Evolutionary conservation across 2,797 vertebrate species (phyloP), one percentile per base, ranked within the genome.

Genomic region (Typhlichthys subterraneus): DNA sequence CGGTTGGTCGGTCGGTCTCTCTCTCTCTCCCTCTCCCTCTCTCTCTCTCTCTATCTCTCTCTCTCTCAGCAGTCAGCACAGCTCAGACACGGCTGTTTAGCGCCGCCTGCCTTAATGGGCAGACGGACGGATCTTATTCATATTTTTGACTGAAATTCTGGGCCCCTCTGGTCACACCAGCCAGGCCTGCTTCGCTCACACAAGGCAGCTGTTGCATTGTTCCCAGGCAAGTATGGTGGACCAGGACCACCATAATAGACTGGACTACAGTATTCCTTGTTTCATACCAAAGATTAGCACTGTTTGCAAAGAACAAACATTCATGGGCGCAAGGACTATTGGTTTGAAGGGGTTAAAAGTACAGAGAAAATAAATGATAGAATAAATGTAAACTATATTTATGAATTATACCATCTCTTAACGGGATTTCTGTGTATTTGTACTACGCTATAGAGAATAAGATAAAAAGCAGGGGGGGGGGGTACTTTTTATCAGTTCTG

Each of bases 161-260:
- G 75, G 23, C 23, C 67, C 66, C 55, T 67, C 68, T 62, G 61
- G 72, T 76, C 80, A 82, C 80, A 53, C 57, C 64, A 67, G 47
- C 61, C 55, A 60, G 52, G 50, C 61, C 31, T 23, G 23, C 2
- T 29, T 38, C 53, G 12, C 63, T 59, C 65, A 70, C 69, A 76
- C 70, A 76, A 52, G 73, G 69, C 78, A 82, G 82, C 81, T 83
- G 77, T 53, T 70, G 59, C 63, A 76, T 75, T 72, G 70, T 66
- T 38, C 33, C 8, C 56, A 47, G 54, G 61, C 60, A 29, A 63
- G 67, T 55, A 63, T 57, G 52, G 23, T 23, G 23, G 23, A 23
- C 23, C 58, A 19, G 5, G n/a, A 15, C 56, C 29, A 61, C 38
- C 57, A 51, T 29, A 12, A 45, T 12, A 47, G 12, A n/a, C 17